These are phyloP conservation scores for Coptodon bakossiorum DNA, from an alignment of 2,113 vertebrate genomes.

Conservation along the genomic window DNA sequence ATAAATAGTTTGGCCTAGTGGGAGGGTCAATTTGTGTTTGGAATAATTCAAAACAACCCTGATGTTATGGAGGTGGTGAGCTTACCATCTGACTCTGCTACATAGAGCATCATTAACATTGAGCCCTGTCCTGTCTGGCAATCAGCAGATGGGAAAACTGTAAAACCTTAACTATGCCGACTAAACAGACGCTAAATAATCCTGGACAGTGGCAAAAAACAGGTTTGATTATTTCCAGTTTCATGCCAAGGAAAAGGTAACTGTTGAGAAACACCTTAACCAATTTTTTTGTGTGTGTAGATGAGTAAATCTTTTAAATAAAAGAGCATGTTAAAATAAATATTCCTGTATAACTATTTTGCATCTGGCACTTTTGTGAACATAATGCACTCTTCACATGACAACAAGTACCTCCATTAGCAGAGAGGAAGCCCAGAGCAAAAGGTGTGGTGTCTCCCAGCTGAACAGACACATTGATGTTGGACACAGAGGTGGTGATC, in stretches of 20 bases:
- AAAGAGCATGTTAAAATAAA: background rate
- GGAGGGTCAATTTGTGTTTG: background rate
- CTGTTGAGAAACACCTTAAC: background rate
- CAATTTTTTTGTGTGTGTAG: rapidly evolving
- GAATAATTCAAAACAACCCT: background rate
- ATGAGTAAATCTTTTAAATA: background rate
- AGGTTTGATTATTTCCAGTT: background rate
- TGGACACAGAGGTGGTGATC: constrained; percentile 83
- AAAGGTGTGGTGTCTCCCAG: constrained; percentile 92
- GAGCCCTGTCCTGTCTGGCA: background rate
- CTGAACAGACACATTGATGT: constrained; percentile 88
- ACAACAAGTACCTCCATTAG: constrained; percentile 76
- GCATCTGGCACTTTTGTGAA: background rate
- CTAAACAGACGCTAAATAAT: background rate
- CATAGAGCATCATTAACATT: background rate
- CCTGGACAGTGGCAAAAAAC: background rate
- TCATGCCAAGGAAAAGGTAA: background rate
- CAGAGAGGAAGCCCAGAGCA: constrained; percentile 87
- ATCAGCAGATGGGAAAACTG: background rate
- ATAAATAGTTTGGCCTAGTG: background rate
- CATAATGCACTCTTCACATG: background rate
- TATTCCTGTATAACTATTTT: background rate
- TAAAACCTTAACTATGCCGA: background rate
- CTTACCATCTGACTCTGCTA: background rate
- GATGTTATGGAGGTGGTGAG: background rate